These are phyloP conservation scores for Eurois occulta DNA, from an alignment of 2,888 invertebrate genomes.

Conservation along the genomic window DNA sequence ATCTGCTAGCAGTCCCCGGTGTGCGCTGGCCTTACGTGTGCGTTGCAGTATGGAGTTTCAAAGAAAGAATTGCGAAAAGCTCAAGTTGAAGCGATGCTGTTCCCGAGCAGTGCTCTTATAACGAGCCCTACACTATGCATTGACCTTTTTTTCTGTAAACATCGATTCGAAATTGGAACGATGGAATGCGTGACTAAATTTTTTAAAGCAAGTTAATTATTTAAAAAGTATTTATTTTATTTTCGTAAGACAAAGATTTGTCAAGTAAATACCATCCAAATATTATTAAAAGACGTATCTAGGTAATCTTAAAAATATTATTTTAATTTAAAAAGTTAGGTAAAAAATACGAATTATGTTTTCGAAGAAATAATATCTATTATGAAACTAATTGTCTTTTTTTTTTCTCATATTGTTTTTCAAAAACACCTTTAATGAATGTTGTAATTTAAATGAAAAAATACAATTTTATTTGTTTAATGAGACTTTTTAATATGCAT, in stretches of 20 bases:
- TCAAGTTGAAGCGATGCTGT: not conserved
- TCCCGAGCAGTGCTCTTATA: not conserved
- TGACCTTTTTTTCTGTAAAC: not conserved
- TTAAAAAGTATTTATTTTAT: not conserved
- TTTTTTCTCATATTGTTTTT: not conserved
- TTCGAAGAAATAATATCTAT: not conserved
- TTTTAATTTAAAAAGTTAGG: not conserved
- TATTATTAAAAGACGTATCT: not conserved
- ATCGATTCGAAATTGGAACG: not conserved
- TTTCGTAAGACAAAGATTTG: not conserved
- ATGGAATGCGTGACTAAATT: not conserved
- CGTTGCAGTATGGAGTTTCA: not conserved
- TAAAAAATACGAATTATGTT: not conserved
- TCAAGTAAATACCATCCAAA: not conserved
- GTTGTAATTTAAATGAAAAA: not conserved
- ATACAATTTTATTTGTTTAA: not conserved
- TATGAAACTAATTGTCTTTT: not conserved
- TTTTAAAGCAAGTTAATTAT: not conserved
- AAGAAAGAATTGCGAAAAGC: not conserved
- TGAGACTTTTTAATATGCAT: not conserved
- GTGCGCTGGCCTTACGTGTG: no score
- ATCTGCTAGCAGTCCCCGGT: no score
- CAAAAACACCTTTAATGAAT: not conserved
- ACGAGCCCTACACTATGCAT: no score
- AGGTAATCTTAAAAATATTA: not conserved